Base-by-base conservation (phyloP, 2,113 vertebrate species). In the Clarias gariepinus region DNA sequence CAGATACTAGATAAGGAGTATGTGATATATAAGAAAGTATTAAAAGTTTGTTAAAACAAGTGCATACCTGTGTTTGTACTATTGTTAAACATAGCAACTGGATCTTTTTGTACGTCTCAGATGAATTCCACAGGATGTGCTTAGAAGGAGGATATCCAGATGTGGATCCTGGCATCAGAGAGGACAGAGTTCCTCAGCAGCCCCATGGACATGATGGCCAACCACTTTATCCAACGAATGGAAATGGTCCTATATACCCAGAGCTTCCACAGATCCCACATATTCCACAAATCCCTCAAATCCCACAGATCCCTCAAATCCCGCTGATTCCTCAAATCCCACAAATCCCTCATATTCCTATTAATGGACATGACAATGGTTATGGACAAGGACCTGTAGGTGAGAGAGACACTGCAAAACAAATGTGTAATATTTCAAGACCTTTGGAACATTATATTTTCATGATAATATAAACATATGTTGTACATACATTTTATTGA, bases 101-200 rank as follows among this genome's bases (percentile, higher is more conserved):
- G 18, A 28, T 28, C 33, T 60, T 28, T 57, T 19, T 79, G 85
- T 13, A 33, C 58, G 28, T 23, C 47, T 73, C 57, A 97, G 96
- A 96, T 82, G 95, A 97, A 21, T 94, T 96, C 84, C 94, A 84
- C 33, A 94, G 94, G 61, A 94, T 97, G 82, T 97, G 96, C 78
- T 89, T 95, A 81, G 94, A 94, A 76, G 92, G 91, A 66, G 93
- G 92, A 15, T 84, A 89, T 81, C 90, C 88, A 76, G 85, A 85
- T 13, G 81, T 77, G 47, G 88, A 89, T 71, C 82, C 91, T 25
- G 91, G 92, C 23, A 92, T 94, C 88, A 87, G 90, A 23, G 93
- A 90, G n/a, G 93, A 94, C 2, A 73, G 91, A 10, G 92, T 91
- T 74, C 84, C 85, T 64, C 80, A 74, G 13, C 55, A 19, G 25